Percentiles rank a stretch among this genome's conserved stretches.
Conservation (phyloP, 2,113 vertebrate species). For the Aegotheles bennettii region DNA sequence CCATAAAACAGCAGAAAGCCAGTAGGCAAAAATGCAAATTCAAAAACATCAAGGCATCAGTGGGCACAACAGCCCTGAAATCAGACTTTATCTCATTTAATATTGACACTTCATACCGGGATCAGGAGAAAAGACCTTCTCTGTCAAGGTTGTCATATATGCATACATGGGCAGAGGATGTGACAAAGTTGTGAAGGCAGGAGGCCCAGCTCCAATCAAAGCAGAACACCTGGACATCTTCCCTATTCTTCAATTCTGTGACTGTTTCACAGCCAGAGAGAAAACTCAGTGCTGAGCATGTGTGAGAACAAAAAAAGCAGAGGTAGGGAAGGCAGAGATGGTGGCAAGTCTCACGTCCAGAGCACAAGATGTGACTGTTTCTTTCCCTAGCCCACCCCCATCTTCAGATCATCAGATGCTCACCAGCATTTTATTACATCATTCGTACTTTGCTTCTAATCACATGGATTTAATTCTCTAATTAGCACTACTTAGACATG, state of each 20-base stretch:
- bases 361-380: background rate
- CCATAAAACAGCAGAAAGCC: background rate
- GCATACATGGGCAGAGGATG: background rate
- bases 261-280: background rate
- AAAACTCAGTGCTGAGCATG: background rate
- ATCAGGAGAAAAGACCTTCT: background rate
- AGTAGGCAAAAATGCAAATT: background rate
- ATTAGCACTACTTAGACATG: background rate
- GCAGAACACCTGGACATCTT: background rate
- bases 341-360: background rate
- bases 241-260: accelerated
- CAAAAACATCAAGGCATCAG: background rate
- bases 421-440: background rate
- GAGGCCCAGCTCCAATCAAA: background rate
- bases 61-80: background rate
- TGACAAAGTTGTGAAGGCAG: background rate
- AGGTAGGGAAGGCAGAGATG: background rate
- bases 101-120: background rate
- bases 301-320: background rate
- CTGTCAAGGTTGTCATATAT: background rate
- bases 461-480: slow-evolving; percentile 10
- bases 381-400: background rate
- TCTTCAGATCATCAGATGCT: background rate
- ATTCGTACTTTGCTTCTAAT: background rate
- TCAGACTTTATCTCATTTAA: background rate